These are phyloP conservation scores for Asteroscopus sphinx DNA, from an alignment of 2,888 invertebrate genomes.

Conservation along the genomic window DNA sequence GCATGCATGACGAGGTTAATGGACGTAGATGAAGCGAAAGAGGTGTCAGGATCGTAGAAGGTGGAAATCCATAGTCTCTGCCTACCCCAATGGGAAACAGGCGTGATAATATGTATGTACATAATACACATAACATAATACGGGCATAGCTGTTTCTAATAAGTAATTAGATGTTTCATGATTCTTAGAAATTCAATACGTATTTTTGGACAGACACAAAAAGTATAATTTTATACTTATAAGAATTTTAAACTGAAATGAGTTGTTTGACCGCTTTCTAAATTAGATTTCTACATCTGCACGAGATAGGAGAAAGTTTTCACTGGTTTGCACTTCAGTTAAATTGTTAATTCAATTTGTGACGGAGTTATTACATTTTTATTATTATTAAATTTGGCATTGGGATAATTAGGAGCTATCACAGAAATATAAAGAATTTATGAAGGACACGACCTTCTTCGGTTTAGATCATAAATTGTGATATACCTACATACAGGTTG, in stretches of 20 bases:
- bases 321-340: slow-evolving; percentile 17
- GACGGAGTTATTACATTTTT: slow-evolving; percentile 33
- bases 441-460: slow-evolving; percentile 16
- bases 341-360: slow-evolving; percentile 33
- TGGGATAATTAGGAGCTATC: slow-evolving; percentile 34
- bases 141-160: too few relatives aligned
- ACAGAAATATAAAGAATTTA: slow-evolving; percentile 26
- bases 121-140: too few relatives aligned
- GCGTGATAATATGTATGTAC: too few relatives aligned
- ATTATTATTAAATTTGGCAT: slow-evolving; percentile 42
- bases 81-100: too few relatives aligned
- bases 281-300: slow-evolving; percentile 27
- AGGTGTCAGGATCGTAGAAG: too few relatives aligned
- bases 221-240: slow-evolving; percentile 10
- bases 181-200: slow-evolving; percentile 3
- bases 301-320: slow-evolving; percentile 27
- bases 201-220: neutral
- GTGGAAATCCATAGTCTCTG: too few relatives aligned
- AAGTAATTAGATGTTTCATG: too few relatives aligned
- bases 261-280: slow-evolving; percentile 25
- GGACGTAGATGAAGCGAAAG: too few relatives aligned
- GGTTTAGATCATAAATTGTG: slow-evolving; percentile 12
- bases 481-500: slow-evolving; percentile 18
- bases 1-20: too few relatives aligned
- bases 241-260: slow-evolving; percentile 6